Base-by-base conservation (phyloP, 1,140 invertebrate species). In the Musca vetustissima region DNA sequence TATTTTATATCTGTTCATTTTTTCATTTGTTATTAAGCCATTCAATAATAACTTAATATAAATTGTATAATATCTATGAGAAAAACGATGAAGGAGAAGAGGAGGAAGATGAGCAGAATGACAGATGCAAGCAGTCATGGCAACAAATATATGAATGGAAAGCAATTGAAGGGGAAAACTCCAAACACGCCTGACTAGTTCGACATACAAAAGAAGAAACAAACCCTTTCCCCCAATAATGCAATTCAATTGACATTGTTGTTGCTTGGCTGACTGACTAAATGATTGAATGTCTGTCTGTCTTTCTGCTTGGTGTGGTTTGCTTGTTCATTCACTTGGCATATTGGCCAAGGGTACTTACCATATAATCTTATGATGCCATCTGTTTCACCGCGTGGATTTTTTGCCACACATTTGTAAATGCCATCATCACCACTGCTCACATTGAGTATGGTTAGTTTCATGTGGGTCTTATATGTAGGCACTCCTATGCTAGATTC, bases 311-410 rank as follows among this genome's bases (percentile, higher is more conserved):
- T n/a, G n/a, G 50, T 52, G 1, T 17, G 50, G 50, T 9, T 22
- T 22, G 3, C 8, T 28, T 4, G 3, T 28, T 28, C 28, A 28
- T 28, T 28, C 28, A 8, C 28, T 28, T 43, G 36, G 36, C 36
- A 32, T 43, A 11, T 43, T 13, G 36, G 36, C 36, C 36, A 43
- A 9, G 8, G 22, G 14, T 52, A 91, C 93, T 93, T 86, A 96
- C 94, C 91, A 81, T 96, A 96, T 64, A 96, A 83, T 76, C 92
- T 87, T 76, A 97, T 96, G 32, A 90, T 91, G 55, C 94, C 94
- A 81, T 97, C 94, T 0, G 94, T 96, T 80, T 96, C 93, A 66
- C 94, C 94, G 57, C 94, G 85, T 9, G 93, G 93, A 86, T 96
- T 96, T 84, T 96, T 96, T 21, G 93, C 94, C 64, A 83, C 80